Percentiles rank a stretch among this genome's conserved stretches.
phyloP scores from a whole-genome alignment of 2,113 vertebrate species.

The Hemicordylus capensis region DNA sequence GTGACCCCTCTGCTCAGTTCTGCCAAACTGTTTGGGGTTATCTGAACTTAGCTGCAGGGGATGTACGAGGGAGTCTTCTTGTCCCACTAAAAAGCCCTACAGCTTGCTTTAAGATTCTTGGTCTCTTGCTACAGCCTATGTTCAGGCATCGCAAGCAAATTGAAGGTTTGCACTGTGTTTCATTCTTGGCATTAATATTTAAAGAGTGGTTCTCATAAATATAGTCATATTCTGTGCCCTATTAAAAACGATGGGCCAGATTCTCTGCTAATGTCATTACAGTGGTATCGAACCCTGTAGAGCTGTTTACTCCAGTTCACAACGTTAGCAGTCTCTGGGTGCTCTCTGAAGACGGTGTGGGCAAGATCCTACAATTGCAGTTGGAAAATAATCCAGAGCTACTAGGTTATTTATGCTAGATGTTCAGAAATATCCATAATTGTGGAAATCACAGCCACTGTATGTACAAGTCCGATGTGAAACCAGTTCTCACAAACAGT shows the following conservation, averaged over 20 bases:
- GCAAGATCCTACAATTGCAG: neutral
- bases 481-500: no score
- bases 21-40: neutral
- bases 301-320: constrained; percentile 16
- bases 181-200: constrained; percentile 56
- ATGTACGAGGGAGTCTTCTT: constrained; percentile 1
- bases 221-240: constrained; percentile 11
- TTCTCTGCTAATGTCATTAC: constrained; percentile 21
- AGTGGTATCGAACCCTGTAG: constrained; percentile 27
- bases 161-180: constrained; percentile 32
- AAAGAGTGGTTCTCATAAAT: constrained; percentile 45
- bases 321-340: neutral
- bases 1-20: neutral
- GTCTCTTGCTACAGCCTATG: constrained; percentile 27
- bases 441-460: no score
- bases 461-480: no score
- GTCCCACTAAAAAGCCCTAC: constrained; percentile 43
- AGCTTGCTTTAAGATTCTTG: constrained; percentile 51
- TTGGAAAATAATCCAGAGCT: neutral
- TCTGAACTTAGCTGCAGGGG: constrained; percentile 1
- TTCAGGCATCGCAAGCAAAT: constrained; percentile 59
- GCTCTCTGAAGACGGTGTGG: neutral
- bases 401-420: no score
- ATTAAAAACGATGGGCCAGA: constrained; percentile 43
- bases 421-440: no score